Base-by-base conservation (phyloP, 2,113 vertebrate species). In the Urocolius indicus region DNA sequence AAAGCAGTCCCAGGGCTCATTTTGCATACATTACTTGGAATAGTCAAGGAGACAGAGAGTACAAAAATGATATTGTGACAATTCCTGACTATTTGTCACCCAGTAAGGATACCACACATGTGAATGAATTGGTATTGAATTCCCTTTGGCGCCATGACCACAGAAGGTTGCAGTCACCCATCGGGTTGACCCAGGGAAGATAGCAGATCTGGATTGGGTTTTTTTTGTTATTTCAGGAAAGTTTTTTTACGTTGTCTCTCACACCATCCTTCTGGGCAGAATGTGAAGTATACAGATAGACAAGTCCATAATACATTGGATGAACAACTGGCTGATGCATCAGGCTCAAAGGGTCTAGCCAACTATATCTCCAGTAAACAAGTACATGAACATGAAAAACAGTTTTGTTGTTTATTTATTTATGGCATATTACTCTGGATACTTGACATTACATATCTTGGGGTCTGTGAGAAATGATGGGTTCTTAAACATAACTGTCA, bases 401-500 rank as follows among this genome's bases (percentile, higher is more conserved):
- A 78, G n/a, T 13, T 97, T 95, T 95, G 96, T 88, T 97, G 67
- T 63, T 95, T 75, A 43, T 59, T 95, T 92, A 59, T 91, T 94
- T 51, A 93, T 21, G 62, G n/a, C 22, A 27, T 9, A 80, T 98
- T 98, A 99, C 43, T 98, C 98, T 80, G 97, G 89, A 67, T 98
- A 98, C 92, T 89, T 99, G 90, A 98, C 54, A 78, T 96, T 97
- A 94, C 98, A 99, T 95, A 99, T 96, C 95, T 99, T 99, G 30
- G 99, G 99, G 82, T 99, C 99, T 96, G 97, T 99, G 90, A 99
- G 98, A 94, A 99, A 99, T 34, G 98, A 92, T 68, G 99, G 99
- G 82, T 99, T 98, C 97, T 99, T 99, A 96, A 98, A 98, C 20
- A 98, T 99, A 94, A 99, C 98, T 14, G 99, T 97, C 99, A 99